Base-by-base conservation (phyloP, 2,888 invertebrate species). In the Archips crataeganus region DNA sequence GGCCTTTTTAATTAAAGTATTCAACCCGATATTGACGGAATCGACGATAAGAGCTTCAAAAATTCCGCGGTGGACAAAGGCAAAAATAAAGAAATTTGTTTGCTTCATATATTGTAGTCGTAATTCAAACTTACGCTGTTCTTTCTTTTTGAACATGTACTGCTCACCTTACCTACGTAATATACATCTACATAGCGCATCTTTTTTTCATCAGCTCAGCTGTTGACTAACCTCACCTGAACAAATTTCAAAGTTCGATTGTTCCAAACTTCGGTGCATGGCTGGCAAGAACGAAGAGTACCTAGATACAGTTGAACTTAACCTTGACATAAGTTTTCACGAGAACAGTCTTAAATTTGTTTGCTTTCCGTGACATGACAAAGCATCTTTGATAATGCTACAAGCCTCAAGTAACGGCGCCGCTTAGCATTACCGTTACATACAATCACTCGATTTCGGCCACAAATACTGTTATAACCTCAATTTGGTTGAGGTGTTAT, bases 361-460 rank as follows among this genome's bases (percentile, higher is more conserved):
- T n/a, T n/a, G n/a, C 5, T n/a, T n/a, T 49, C 47, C 11, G 6
- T 59, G n/a, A 67, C 9, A 9, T 59, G n/a, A 67, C 9, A 9
- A 45, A 59, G 34, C 5, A 32, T n/a, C n/a, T 49, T 47, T 47
- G 5, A 57, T 23, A 45, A 11, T 15, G 45, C 34, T 9, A n/a
- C 34, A n/a, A 54, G 57, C 32, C 62, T 49, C 15, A 34, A 57
- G 36, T 45, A 62, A 23, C 62, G 45, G 34, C 23, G 59, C 49
- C 34, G 51, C 6, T 51, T 6, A 42, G 49, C 47, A 60, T 32
- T 71, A 71, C 66, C 66, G 61, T 66, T 71, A 61, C 13, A n/a
- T 66, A 61, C 10, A 10, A 47, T 51, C 36, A 60, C 32, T 54
- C 32, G 15, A 67, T 49, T 47, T 49, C 49, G 49, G 49, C n/a